Conservation (phyloP, 1,140 invertebrate species). For the Daktulosphaira vitifoliae region DNA sequence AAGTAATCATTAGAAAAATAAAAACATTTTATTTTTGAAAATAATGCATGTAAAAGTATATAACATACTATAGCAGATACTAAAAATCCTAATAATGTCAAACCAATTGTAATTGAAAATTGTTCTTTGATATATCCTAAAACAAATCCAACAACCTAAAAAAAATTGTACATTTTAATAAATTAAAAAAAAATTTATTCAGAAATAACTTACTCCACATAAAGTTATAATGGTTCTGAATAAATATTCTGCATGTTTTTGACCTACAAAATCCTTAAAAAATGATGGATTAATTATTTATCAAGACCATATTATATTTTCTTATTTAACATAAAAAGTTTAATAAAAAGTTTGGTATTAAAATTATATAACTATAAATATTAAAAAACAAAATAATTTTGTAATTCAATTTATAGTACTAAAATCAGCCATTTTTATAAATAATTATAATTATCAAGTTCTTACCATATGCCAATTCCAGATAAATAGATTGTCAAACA, state of each 20-base stretch:
- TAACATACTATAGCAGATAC: conserved; percentile 19
- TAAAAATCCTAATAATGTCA: conserved; percentile 27
- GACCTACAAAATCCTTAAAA: conserved; percentile 25
- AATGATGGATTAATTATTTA: too few relatives aligned
- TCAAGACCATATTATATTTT: too few relatives aligned
- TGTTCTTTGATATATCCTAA: conserved; percentile 23
- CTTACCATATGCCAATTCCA: conserved; percentile 30
- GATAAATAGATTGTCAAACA: conserved; percentile 27
- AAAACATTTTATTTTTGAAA: too few relatives aligned
- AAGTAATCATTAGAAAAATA: too few relatives aligned
- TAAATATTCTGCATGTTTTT: conserved; percentile 27
- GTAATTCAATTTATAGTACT: too few relatives aligned
- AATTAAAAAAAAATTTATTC: too few relatives aligned
- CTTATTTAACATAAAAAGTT: too few relatives aligned
- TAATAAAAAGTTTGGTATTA: too few relatives aligned
- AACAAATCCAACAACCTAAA: conserved; percentile 20
- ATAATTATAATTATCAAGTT: too few relatives aligned
- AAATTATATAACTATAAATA: too few relatives aligned
- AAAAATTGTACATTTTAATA: neutral
- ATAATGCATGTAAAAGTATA: neutral
- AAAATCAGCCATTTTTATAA: too few relatives aligned
- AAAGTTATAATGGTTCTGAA: conserved; percentile 23
- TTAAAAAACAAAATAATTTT: too few relatives aligned
- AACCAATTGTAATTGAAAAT: conserved; percentile 27
- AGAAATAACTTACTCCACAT: conserved; percentile 12